Percentiles rank a stretch among this genome's conserved stretches.
These are phyloP conservation scores for Microhierax caerulescens DNA, from an alignment of 2,797 vertebrate genomes.

Conservation along the genomic window DNA sequence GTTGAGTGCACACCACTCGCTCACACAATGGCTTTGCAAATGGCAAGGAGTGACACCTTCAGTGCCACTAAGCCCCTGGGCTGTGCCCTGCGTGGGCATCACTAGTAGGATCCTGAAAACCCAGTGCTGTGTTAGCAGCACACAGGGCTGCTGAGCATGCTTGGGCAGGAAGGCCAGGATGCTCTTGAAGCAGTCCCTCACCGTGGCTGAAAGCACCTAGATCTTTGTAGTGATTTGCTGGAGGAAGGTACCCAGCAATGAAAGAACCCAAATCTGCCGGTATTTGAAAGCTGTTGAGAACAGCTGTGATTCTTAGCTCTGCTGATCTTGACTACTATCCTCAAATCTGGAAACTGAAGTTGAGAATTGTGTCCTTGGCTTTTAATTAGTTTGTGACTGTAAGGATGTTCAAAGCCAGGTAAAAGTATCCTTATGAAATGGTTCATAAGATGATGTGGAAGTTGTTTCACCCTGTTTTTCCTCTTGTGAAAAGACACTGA, in stretches of 20 bases:
- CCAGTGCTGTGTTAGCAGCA: not conserved
- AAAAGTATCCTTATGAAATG: not conserved
- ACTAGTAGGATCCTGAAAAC: not conserved
- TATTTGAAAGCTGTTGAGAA: not conserved
- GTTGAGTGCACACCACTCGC: fast-evolving
- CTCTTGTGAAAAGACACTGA: not conserved
- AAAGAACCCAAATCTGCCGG: not conserved
- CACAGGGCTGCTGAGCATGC: not conserved
- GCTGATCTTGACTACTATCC: not conserved
- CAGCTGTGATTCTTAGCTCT: not conserved
- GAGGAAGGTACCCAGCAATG: not conserved
- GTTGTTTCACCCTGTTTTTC: not conserved
- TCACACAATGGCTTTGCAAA: not conserved
- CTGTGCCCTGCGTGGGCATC: fast-evolving
- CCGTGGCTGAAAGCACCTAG: not conserved
- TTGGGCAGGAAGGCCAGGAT: not conserved
- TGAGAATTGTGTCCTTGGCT: not conserved
- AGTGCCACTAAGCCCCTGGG: not conserved
- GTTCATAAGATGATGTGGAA: not conserved
- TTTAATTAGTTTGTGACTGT: not conserved
- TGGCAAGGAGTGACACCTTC: not conserved
- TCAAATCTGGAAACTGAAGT: not conserved
- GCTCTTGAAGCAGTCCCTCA: not conserved
- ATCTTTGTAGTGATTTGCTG: not conserved
- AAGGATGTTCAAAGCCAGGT: not conserved